Base-by-base conservation (phyloP, 2,888 invertebrate genomes). In the Hirudinaria manillensis region DNA sequence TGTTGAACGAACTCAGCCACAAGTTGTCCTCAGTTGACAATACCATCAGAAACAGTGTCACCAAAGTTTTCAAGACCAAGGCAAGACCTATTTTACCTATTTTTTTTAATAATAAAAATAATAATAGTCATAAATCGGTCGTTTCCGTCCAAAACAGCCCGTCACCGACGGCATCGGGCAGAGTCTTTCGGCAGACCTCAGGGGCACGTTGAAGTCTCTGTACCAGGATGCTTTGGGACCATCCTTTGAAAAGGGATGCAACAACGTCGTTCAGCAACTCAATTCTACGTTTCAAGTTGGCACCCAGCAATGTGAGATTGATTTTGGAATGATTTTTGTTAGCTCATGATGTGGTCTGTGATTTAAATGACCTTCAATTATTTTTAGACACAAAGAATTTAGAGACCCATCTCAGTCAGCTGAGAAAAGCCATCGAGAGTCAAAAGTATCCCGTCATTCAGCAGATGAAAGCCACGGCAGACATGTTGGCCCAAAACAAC, bases 291-390 rank as follows among this genome's bases (percentile, higher is more conserved):
- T 96, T 86, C 90, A 91, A 73, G 89, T 89, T 79, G 97, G 97
- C 74, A 93, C 94, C 10, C 91, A 91, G 83, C 94, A 96, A 86
- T 94, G 94, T 94, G 87, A 89, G 90, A n/a, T n/a, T n/a, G n/a
- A n/a, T n/a, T n/a, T n/a, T n/a, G n/a, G n/a, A n/a, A n/a, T n/a
- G n/a, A n/a, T n/a, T n/a, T n/a, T n/a, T n/a, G n/a, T n/a, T n/a
- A n/a, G n/a, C n/a, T n/a, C n/a, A n/a, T n/a, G n/a, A n/a, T n/a
- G n/a, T n/a, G n/a, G n/a, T n/a, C n/a, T n/a, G n/a, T n/a, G n/a
- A n/a, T n/a, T n/a, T n/a, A n/a, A n/a, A n/a, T 61, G 61, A 45
- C 16, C 21, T 21, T 61, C 0, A 51, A n/a, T 21, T 27, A 36
- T 51, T 76, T 78, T 3, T 77, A 83, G 83, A 83, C 76, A 79